Conservation (phyloP, 2,797 vertebrate species). For the Hippocampus kuda region DNA sequence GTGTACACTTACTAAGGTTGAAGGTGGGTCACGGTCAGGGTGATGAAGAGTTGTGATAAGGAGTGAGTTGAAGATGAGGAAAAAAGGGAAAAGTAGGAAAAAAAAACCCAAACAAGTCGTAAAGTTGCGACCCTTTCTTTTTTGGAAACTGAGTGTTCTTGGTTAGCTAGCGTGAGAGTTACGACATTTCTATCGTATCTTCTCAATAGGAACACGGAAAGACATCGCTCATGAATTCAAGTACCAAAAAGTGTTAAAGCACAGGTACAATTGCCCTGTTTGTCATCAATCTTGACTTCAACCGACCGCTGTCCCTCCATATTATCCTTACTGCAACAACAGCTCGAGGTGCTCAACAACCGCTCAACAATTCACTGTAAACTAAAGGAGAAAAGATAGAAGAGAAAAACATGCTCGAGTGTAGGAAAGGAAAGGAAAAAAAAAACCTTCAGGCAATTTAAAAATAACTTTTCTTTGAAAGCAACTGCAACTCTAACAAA, state of each 20-base stretch:
- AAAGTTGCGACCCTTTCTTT: too few relatives aligned
- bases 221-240: background rate
- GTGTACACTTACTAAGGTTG: too few relatives aligned
- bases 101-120: too few relatives aligned
- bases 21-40: too few relatives aligned
- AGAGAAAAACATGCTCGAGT: slow-evolving; percentile 28
- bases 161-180: too few relatives aligned
- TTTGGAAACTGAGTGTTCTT: too few relatives aligned
- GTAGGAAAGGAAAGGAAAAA: slow-evolving; percentile 17
- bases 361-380: slow-evolving; percentile 27
- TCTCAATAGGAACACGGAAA: background rate
- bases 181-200: background rate
- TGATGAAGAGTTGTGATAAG: too few relatives aligned
- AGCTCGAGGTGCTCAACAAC: slow-evolving; percentile 40
- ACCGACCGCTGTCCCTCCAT: slow-evolving; percentile 10
- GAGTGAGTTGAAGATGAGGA: too few relatives aligned
- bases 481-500: slow-evolving; percentile 4
- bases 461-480: slow-evolving; percentile 46
- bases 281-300: slow-evolving; percentile 4
- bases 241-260: background rate
- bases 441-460: slow-evolving; percentile 34
- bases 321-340: slow-evolving; percentile 12
- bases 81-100: too few relatives aligned
- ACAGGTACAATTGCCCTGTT: slow-evolving; percentile 14
- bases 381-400: slow-evolving; percentile 25